Evolutionary conservation across 2,113 vertebrate genomes (phyloP), one percentile per base, ranked within the genome.

Genomic region (Gymnobelideus leadbeateri): DNA sequence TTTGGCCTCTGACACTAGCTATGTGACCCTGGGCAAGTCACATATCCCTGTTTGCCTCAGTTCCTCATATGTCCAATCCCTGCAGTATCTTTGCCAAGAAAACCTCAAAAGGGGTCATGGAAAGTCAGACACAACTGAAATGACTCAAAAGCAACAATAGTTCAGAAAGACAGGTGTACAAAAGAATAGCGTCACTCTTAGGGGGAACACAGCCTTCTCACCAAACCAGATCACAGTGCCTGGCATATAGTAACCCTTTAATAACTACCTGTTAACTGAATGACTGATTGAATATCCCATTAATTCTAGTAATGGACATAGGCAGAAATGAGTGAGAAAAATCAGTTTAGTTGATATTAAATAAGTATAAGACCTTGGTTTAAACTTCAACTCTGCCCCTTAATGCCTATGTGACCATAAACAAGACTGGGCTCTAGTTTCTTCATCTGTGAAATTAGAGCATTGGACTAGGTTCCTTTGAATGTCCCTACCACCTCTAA

Each of bases 251-350:
- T 31, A 57, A 31, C 6, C 57, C 1, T 19, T 94, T 91, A 90
- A 47, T 55, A 55, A 26, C 26, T 57, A 57, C 55, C 49, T 95
- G 47, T 28, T 51, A 94, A 93, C 14, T 51, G 50, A 49, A 68
- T 91, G 89, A 93, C 89, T 11, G 37, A 26, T 53, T 93, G 68
- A 89, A 77, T 49, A 55, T 3, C n/a, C 21, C 57, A 21, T 53
- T 91, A 89, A 31, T 94, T n/a, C 43, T 43, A 51, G 31, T 14
- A 90, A 7, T n/a, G 84, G 31, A 53, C 90, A 28, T 21, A 91
- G 19, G 91, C 3, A 52, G 19, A 50, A 95, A 93, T 24, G 77
- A 51, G 91, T 89, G 25, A 46, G 77, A 52, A 89, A 52, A 95
- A 61, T 0, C 7, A 1, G 52, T 90, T 84, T 51, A 31, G 5